Conservation (phyloP, 2,113 vertebrate species). For the Mus spicilegus region DNA sequence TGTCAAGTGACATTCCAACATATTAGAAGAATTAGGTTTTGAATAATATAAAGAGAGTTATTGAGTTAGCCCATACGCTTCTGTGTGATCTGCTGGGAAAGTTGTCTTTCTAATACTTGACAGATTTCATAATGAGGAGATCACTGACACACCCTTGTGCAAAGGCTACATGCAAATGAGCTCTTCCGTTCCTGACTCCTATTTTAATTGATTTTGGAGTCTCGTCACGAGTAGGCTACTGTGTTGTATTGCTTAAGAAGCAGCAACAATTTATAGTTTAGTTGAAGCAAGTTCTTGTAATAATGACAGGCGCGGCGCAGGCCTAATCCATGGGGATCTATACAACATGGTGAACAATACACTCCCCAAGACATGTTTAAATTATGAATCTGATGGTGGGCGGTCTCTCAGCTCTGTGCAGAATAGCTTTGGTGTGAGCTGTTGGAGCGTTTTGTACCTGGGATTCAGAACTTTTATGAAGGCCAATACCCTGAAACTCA, state of each 20-base stretch:
- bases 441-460: slow-evolving; percentile 84
- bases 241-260: slow-evolving; percentile 72
- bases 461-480: slow-evolving; percentile 87
- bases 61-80: not conserved
- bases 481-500: slow-evolving; percentile 88
- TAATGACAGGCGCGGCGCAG: slow-evolving; percentile 65
- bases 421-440: slow-evolving; percentile 78
- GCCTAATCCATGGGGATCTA: slow-evolving; percentile 55
- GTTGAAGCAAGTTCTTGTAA: slow-evolving; percentile 69
- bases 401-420: slow-evolving; percentile 68
- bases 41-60: slow-evolving; percentile 25
- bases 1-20: not conserved
- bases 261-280: slow-evolving; percentile 72
- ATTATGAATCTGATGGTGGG: slow-evolving; percentile 67
- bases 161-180: not conserved
- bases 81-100: not conserved
- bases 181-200: slow-evolving; percentile 11
- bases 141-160: not conserved
- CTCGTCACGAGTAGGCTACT: not conserved
- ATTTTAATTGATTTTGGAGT: slow-evolving; percentile 23
- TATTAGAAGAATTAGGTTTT: slow-evolving; percentile 29
- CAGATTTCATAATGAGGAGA: slow-evolving; percentile 15
- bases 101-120: slow-evolving; percentile 18
- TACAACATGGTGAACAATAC: slow-evolving; percentile 63
- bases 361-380: slow-evolving; percentile 73